These are phyloP conservation scores for Psococerastis gibbosa DNA, from an alignment of 2,888 invertebrate species.

Conservation along the genomic window DNA sequence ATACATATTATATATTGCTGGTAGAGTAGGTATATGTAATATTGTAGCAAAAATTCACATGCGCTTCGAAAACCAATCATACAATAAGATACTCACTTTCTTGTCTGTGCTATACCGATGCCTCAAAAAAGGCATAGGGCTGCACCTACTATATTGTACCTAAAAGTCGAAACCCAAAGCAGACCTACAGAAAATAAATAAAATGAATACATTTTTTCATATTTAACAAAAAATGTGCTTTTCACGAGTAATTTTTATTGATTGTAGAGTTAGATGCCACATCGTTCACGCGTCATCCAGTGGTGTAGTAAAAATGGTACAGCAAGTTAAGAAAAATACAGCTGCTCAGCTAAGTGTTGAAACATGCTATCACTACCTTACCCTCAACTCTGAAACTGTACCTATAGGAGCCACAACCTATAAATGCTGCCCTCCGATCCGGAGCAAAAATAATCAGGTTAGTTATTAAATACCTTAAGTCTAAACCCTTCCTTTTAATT, in stretches of 20 bases:
- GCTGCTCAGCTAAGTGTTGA: constrained; percentile 43
- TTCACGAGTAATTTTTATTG: neutral
- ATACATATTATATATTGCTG: too few relatives aligned
- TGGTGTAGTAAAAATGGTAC: constrained; percentile 33
- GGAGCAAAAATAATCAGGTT: constrained; percentile 39
- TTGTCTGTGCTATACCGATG: too few relatives aligned
- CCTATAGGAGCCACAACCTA: constrained; percentile 43
- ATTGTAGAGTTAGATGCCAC: constrained; percentile 39
- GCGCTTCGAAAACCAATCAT: too few relatives aligned
- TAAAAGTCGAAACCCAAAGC: too few relatives aligned
- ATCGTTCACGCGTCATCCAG: constrained; percentile 48
- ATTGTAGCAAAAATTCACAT: too few relatives aligned
- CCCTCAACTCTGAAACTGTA: constrained; percentile 40
- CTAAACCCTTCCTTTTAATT: too few relatives aligned
- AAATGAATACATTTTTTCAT: constrained; percentile 9
- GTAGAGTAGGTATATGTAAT: too few relatives aligned
- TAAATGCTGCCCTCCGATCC: constrained; percentile 54
- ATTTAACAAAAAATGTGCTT: constrained; percentile 6
- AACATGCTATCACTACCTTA: constrained; percentile 54
- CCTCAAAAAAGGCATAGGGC: too few relatives aligned
- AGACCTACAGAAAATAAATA: constrained; percentile 3
- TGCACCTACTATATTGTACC: too few relatives aligned
- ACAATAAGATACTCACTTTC: too few relatives aligned
- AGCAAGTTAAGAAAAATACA: constrained; percentile 22
- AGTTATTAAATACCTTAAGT: too few relatives aligned